A percentile compares a stretch with the other conserved stretches of the same genome.
These are phyloP conservation scores for Pseudochromis fuscus DNA, from an alignment of 2,797 vertebrate species.

Conservation along the genomic window DNA sequence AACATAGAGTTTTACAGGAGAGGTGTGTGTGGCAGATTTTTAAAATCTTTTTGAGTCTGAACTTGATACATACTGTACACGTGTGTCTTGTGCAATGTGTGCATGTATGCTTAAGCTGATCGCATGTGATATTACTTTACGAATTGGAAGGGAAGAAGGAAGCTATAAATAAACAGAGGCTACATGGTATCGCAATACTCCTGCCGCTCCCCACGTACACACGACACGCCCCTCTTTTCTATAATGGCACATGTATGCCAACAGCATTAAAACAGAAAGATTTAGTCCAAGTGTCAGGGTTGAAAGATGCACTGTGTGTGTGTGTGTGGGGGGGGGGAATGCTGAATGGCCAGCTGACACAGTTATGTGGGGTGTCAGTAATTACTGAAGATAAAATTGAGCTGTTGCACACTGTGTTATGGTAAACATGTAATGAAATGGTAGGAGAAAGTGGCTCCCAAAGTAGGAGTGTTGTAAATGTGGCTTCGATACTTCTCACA, in stretches of 20 bases:
- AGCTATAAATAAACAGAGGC: conserved; percentile 78
- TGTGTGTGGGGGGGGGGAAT: conserved; percentile 1
- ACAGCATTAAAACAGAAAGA: conserved; percentile 24
- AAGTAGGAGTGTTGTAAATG: conserved; percentile 5
- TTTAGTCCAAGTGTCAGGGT: background rate
- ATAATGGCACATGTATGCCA: conserved; percentile 19
- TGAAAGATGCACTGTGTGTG: conserved; percentile 6
- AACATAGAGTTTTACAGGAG: conserved; percentile 45
- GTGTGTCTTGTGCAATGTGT: conserved; percentile 30
- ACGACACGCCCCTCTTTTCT: conserved; percentile 35
- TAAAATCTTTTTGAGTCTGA: conserved; percentile 3
- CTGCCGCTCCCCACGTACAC: conserved; percentile 3
- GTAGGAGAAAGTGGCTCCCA: conserved; percentile 2
- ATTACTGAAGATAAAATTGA: conserved; percentile 15
- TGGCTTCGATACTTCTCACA: conserved; percentile 24
- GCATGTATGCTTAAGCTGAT: conserved; percentile 47
- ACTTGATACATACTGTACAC: conserved; percentile 25
- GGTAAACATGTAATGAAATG: conserved; percentile 31
- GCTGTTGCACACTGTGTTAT: conserved; percentile 9
- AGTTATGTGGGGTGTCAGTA: background rate
- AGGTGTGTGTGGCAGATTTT: conserved; percentile 3
- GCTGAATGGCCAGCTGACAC: background rate
- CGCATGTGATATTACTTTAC: conserved; percentile 74
- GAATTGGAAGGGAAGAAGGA: conserved; percentile 76
- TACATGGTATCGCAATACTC: conserved; percentile 59